Evolutionary conservation across 64 coral and sea anemone species (phyloP).

Genomic region (Dendrophyllia cribrosa): DNA sequence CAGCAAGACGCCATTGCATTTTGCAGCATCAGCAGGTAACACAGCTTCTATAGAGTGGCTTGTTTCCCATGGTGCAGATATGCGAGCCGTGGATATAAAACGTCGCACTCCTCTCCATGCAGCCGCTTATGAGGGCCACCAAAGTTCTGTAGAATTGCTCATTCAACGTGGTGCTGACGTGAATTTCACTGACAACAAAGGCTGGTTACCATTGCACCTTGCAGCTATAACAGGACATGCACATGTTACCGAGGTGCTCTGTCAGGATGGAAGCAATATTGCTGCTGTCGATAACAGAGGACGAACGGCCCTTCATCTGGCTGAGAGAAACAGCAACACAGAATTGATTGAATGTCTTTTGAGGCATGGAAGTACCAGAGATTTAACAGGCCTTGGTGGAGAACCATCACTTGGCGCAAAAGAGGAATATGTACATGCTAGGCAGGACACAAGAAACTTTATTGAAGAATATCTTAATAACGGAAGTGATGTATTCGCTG

Average conservation of each 20-base stretch:
- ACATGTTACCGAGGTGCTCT: neutral
- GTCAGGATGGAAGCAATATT: neutral
- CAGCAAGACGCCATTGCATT: conserved; percentile 11
- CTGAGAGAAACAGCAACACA: neutral
- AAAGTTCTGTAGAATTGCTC: conserved; percentile 10
- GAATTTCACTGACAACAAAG: conserved; percentile 21
- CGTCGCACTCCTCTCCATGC: conserved; percentile 27
- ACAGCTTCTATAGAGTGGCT: neutral
- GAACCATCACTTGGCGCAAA: neutral
- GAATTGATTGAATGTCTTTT: neutral
- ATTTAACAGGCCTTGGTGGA: neutral
- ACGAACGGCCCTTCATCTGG: neutral
- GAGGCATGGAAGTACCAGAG: too few relatives aligned
- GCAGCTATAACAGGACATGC: neutral
- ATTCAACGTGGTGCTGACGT: conserved; percentile 70
- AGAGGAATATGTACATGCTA: too few relatives aligned
- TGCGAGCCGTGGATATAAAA: neutral
- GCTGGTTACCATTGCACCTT: neutral
- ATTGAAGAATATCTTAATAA: neutral
- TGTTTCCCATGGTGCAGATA: neutral
- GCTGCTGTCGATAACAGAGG: neutral
- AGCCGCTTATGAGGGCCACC: conserved; percentile 14
- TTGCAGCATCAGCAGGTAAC: conserved; percentile 7
- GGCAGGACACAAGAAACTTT: neutral
- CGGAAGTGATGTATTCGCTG: neutral